Evolutionary conservation across 2,113 vertebrate species (phyloP), one percentile per base, ranked within the genome.

Genomic region (Coryphaenoides rupestris): DNA sequence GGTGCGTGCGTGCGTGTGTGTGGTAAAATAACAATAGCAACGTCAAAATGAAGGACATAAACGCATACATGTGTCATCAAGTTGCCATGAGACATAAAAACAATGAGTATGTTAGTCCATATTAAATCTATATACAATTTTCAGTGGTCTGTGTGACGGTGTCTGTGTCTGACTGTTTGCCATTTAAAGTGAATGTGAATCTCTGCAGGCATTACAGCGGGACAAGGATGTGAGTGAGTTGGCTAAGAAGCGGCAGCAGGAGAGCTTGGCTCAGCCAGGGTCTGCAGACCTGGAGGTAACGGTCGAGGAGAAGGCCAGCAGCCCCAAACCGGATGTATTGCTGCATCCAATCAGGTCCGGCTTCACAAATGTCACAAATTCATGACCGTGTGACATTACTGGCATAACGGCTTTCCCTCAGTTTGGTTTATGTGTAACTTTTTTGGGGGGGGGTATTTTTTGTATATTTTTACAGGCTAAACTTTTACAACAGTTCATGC

Each of bases 401-500:
- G 6, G 17, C 49, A 52, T 7, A 12, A 17, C 10, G 12, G 17
- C 49, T 19, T 52, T n/a, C 17, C 17, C 47, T 17, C 13, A 17
- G 15, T 50, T 16, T 49, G 47, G 47, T 50, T 16, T 14, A 50
- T 50, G 14, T 50, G 47, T 50, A 16, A n/a, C 14, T n/a, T 17
- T 16, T 50, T 50, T 14, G 47, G 23, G n/a, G 61, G 14, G 21
- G 16, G 17, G 14, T 17, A 12, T 47, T 21, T 22, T 5, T 72
- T 23, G 1, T 55, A 50, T 17, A 3, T 59, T 62, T 47, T 26
- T 26, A 6, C 79, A 88, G 95, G 86, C 90, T 90, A 0, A 86
- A 84, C 47, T 96, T 93, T 87, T 97, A 95, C 74, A 89, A 92
- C 78, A 94, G 92, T 0, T 49, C 71, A 1, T 90, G 85, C 0